These are phyloP conservation scores for human (Homo sapiens) DNA, from an alignment of 2,113 vertebrate genomes.

Conservation along the genomic window GRCh38 chr5:74172001-74172500, in stretches of 20 bases:
- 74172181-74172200: background rate
- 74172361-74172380: background rate
- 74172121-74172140: background rate
- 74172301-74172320: background rate
- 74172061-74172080: background rate
- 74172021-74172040: background rate
- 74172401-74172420: background rate
- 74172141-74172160: background rate
- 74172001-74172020: background rate
- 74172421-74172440: background rate
- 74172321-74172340: background rate
- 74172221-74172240: background rate
- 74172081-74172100: background rate
- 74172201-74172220: background rate
- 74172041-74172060: background rate
- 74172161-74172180: background rate
- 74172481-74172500: background rate
- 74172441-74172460: background rate
- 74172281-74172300: background rate
- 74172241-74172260: background rate
- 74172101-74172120: background rate
- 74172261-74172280: background rate
- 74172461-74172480: background rate
- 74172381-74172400: background rate
- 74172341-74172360: background rate